Evolutionary conservation across 2,797 vertebrate species (phyloP), one percentile per base, ranked within the genome.

Genomic region (Myotis daubentonii): DNA sequence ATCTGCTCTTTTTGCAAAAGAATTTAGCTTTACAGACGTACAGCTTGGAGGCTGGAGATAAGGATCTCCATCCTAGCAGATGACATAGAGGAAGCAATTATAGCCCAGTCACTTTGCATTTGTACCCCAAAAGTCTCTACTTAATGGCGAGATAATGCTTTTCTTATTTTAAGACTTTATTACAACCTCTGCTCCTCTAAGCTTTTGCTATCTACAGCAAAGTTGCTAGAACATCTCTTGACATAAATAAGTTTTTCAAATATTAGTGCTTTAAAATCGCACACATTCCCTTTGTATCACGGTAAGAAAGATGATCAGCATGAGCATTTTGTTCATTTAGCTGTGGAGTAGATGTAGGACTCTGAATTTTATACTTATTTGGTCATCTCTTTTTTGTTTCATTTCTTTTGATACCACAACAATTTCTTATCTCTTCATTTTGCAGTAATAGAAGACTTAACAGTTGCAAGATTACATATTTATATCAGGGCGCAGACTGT

Each of bases 401-500:
- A 41, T 97, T 97, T 97, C 96, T 97, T 95, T 96, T 57, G 88
- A 60, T 91, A 94, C 2, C 93, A 92, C 96, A 96, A 86, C 19
- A 51, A 93, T 97, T 98, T 92, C 87, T 97, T 98, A 97, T 91
- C 87, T 97, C 16, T 97, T 87, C 90, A 97, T 97, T 98, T 96
- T 93, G 44, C 83, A 94, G 94, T 95, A 97, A 98, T 97, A 97
- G 95, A 92, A 97, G 85, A 83, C 95, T 98, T 97, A 98, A 97
- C 97, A 93, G 97, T 96, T 96, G 96, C 94, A 91, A 98, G 96
- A 98, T 98, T 98, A 97, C 66, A 60, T 98, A 98, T 98, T 98
- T 98, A 97, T 98, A 98, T 98, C 93, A 94, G 83, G 62, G 97
- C 98, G 98, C 98, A 98, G 97, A 76, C 97, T 98, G 93, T 87